Conservation (phyloP, 2,113 vertebrate genomes). For the Etia nguti region DNA sequence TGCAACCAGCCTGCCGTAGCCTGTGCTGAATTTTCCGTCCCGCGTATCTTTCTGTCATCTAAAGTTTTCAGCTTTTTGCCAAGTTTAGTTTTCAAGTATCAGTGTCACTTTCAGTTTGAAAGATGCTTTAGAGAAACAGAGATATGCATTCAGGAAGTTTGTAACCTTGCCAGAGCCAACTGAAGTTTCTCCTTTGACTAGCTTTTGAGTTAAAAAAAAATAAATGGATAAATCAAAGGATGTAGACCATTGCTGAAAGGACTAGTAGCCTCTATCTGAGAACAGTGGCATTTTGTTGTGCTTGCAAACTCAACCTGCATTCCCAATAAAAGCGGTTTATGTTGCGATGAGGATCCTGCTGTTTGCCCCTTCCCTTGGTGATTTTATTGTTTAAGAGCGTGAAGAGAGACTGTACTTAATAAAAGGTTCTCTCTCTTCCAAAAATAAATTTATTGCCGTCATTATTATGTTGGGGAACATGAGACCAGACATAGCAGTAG, state of each 20-base stretch:
- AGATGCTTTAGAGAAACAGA: background rate
- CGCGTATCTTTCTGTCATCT: rapidly evolving
- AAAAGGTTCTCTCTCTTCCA: background rate
- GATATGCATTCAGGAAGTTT: background rate
- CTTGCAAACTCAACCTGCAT: background rate
- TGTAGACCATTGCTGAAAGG: background rate
- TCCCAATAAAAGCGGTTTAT: background rate
- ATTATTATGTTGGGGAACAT: background rate
- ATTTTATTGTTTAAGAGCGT: background rate
- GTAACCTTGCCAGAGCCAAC: background rate
- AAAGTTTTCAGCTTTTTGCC: background rate
- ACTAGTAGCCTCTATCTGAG: background rate
- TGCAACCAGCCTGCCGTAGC: too few species aligned
- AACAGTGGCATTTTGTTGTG: background rate
- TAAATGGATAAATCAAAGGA: background rate
- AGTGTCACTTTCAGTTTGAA: background rate
- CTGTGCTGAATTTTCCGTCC: rapidly evolving
- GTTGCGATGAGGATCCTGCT: background rate
- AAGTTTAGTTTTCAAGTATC: background rate
- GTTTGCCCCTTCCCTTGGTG: background rate
- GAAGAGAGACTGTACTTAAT: background rate
- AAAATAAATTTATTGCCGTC: background rate
- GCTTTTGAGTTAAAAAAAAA: background rate
- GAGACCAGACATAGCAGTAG: background rate
- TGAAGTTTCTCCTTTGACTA: rapidly evolving